A percentile compares a stretch with the other conserved stretches of the same genome.
These are phyloP conservation scores for Tetragonisca angustula DNA, from an alignment of 2,888 invertebrate species.

Conservation along the genomic window DNA sequence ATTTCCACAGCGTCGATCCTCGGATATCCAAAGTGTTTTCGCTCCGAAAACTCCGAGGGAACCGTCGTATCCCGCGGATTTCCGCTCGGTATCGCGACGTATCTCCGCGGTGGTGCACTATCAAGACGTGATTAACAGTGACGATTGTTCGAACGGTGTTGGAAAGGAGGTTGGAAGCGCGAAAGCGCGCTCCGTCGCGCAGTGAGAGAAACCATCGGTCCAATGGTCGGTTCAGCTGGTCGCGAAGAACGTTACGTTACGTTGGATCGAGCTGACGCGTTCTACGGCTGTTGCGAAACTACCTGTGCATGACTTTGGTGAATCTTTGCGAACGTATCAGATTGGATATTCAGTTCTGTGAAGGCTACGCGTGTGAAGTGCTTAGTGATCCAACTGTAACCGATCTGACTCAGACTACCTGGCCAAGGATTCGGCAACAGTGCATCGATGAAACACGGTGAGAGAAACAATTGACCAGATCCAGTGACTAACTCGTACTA, in stretches of 20 bases:
- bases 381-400: conserved; percentile 53
- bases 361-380: conserved; percentile 71
- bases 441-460: conserved; percentile 18
- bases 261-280: conserved; percentile 69
- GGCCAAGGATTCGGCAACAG: not conserved
- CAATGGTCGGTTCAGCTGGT: conserved; percentile 52
- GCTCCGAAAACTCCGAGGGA: not conserved
- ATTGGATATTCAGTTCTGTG: conserved; percentile 21
- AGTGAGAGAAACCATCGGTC: conserved; percentile 46
- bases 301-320: conserved; percentile 24
- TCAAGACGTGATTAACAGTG: conserved; percentile 18
- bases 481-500: not conserved
- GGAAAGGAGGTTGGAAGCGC: not conserved
- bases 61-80: not conserved
- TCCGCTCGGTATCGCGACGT: conserved; percentile 5
- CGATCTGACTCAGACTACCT: conserved; percentile 26
- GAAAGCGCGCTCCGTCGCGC: conserved; percentile 38
- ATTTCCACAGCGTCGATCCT: not conserved
- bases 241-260: conserved; percentile 30
- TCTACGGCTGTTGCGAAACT: not conserved
- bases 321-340: not conserved
- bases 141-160: not conserved
- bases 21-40: not conserved
- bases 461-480: conserved; percentile 3
- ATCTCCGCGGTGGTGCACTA: conserved; percentile 8